Evolutionary conservation across 2,113 vertebrate species (phyloP), one percentile per base, ranked within the genome.

Genomic region (Gila orcuttii): DNA sequence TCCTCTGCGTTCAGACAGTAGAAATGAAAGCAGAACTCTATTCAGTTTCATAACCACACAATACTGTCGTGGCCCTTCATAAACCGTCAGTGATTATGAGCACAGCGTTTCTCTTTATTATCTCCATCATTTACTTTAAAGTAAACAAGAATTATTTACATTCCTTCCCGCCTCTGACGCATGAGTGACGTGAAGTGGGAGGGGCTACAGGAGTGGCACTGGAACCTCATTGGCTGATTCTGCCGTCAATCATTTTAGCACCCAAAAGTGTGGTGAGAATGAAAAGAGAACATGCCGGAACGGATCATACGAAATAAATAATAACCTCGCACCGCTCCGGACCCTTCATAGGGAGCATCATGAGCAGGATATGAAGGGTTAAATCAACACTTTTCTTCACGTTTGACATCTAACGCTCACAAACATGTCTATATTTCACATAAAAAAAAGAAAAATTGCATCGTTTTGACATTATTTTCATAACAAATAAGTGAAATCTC

Each of bases 191-290:
- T 0, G 36, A 17, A 64, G 60, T 21, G 42, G 79, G 79, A 19
- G 62, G 79, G 79, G 47, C 79, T 82, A 69, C 25, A 1, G 12
- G 60, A 50, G 17, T 15, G 39, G 28, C 62, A 13, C 79, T 69
- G 62, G 28, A 68, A 52, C 17, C 62, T 47, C 17, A 82, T 82
- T 69, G 79, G 79, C 59, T 4, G 62, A 23, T 82, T 68, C 60
- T 31, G 62, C 28, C 10, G 28, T 69, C 45, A 17, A 50, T 66
- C 60, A 11, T 66, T 80, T 80, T 80, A 59, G 79, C 79, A 80
- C 59, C 19, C 52, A 21, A 57, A 15, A 15, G 47, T 50, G 12
- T 50, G 1, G 42, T 42, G 42, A 42, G 42, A 42, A 42, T 9
- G 42, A 42, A 2, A 8, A 8, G 39, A 42, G 39, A 42, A 42